These are phyloP conservation scores for Cephus spinipes DNA, from an alignment of 2,888 invertebrate species.

Conservation along the genomic window DNA sequence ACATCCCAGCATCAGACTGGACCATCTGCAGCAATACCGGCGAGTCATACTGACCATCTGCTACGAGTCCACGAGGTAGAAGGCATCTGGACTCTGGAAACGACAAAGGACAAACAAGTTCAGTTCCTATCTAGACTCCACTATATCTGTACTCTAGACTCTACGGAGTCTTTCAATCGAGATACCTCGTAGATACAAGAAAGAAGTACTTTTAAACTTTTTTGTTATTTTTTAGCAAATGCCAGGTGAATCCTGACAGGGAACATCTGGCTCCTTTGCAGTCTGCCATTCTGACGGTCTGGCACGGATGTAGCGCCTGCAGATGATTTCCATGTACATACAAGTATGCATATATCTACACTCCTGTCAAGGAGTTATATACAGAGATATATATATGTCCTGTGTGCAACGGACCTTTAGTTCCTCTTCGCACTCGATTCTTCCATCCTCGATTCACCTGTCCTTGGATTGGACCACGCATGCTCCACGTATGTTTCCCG, in stretches of 20 bases:
- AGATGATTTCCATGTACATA: neutral
- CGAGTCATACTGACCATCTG: constrained; percentile 43
- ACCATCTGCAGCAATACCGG: neutral
- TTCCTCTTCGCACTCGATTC: neutral
- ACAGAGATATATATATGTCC: neutral
- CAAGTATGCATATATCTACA: neutral
- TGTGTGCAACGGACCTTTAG: neutral
- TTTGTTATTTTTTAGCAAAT: neutral
- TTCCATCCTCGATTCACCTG: neutral
- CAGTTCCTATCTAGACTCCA: neutral
- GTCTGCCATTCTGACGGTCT: neutral
- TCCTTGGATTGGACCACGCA: constrained; percentile 6
- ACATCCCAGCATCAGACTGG: neutral
- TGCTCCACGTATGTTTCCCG: neutral
- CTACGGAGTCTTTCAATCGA: neutral
- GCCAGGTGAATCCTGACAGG: neutral
- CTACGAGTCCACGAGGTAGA: constrained; percentile 23
- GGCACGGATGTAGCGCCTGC: neutral
- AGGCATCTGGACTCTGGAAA: constrained; percentile 37
- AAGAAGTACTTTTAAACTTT: neutral
- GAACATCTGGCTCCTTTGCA: neutral
- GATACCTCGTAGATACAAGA: neutral
- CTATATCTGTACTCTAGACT: neutral
- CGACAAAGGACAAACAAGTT: constrained; percentile 6
- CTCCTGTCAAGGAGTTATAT: neutral